Conservation (phyloP, 2,888 invertebrate genomes). For the Nymphalis urticae region DNA sequence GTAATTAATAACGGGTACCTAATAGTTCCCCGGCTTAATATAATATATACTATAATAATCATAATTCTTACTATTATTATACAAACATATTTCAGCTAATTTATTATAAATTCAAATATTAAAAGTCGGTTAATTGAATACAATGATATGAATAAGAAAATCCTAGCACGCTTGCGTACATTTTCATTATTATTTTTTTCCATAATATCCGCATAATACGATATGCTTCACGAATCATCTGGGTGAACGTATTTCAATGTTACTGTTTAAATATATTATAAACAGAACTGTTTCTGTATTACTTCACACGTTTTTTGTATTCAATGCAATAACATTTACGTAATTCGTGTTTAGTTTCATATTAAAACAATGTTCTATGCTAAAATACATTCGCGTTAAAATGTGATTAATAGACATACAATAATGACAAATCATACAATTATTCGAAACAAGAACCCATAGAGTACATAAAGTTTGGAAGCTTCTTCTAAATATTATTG, state of each 20-base stretch:
- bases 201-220: conserved; percentile 33
- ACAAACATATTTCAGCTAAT: background rate
- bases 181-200: conserved; percentile 20
- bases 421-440: background rate
- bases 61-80: too few species aligned
- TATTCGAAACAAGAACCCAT: background rate
- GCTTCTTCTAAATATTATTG: background rate
- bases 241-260: conserved; percentile 39
- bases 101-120: background rate
- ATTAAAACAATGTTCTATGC: background rate
- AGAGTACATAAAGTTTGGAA: background rate
- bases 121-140: conserved; percentile 6
- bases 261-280: conserved; percentile 26
- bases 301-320: conserved; percentile 34
- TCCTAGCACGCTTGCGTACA: conserved; percentile 10
- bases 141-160: conserved; percentile 17
- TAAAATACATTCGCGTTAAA: background rate
- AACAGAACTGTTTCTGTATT: conserved; percentile 22
- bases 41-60: too few species aligned
- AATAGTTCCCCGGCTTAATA: too few species aligned
- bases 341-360: conserved; percentile 7
- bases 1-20: too few species aligned
- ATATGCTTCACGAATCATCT: conserved; percentile 41
- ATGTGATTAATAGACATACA: background rate
- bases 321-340: conserved; percentile 14